Evolutionary conservation across 2,888 invertebrate genomes (phyloP).

Genomic region (Ectobius pallidus): DNA sequence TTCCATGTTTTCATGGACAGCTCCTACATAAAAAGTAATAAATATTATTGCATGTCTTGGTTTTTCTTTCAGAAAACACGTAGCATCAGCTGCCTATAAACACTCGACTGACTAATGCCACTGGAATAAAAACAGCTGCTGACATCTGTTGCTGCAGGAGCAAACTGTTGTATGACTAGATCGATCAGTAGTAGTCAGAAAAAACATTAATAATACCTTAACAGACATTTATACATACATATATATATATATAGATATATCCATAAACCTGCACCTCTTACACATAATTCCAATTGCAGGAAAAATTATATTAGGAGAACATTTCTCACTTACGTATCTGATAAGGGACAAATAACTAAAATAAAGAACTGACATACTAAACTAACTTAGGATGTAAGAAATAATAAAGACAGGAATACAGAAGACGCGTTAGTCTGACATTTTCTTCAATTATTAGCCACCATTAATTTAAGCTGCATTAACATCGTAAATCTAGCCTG

Average conservation of each 20-base stretch:
- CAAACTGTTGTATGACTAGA: constrained; percentile 20
- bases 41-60: constrained; percentile 17
- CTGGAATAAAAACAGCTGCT: constrained; percentile 21
- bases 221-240: constrained; percentile 3
- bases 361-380: neutral
- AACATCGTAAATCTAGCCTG: neutral
- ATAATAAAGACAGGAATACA: neutral
- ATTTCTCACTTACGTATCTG: neutral
- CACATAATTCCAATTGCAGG: constrained; percentile 3
- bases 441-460: neutral
- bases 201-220: constrained; percentile 23
- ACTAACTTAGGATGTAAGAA: too few species aligned
- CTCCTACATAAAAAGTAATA: constrained; percentile 13
- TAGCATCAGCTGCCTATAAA: constrained; percentile 13
- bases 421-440: neutral
- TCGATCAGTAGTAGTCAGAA: neutral
- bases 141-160: neutral
- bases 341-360: neutral
- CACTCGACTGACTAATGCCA: constrained; percentile 11
- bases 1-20: neutral
- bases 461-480: neutral
- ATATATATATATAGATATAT: constrained; percentile 17
- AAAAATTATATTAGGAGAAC: constrained; percentile 4
- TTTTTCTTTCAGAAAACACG: neutral
- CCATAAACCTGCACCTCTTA: constrained; percentile 25